Evolutionary conservation across 1,140 invertebrate genomes (phyloP).

Genomic region (Prorops nasuta): DNA sequence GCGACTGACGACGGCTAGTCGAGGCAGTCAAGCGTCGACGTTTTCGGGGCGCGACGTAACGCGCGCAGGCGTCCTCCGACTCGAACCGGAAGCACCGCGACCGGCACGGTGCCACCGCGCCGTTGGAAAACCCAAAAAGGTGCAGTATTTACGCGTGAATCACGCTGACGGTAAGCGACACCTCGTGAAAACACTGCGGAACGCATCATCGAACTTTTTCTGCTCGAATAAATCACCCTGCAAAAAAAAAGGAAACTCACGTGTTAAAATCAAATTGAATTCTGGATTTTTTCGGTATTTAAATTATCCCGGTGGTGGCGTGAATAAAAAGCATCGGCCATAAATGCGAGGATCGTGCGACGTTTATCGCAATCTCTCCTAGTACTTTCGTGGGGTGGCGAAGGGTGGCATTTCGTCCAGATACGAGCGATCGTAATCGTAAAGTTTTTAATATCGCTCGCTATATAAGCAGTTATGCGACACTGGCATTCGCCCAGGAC

Average conservation of each 20-base stretch:
- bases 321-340: too few relatives aligned
- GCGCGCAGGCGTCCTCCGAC: slow-evolving; percentile 29
- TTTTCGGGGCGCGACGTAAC: slow-evolving; percentile 33
- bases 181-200: neutral
- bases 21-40: slow-evolving; percentile 14
- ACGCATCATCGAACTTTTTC: too few relatives aligned
- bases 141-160: slow-evolving; percentile 3
- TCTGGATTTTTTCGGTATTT: too few relatives aligned
- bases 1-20: slow-evolving; percentile 41
- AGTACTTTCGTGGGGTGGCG: too few relatives aligned
- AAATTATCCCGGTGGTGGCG: too few relatives aligned
- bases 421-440: too few relatives aligned
- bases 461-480: neutral
- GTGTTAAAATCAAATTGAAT: too few relatives aligned
- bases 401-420: too few relatives aligned
- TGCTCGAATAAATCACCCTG: too few relatives aligned
- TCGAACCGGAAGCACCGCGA: slow-evolving; percentile 6
- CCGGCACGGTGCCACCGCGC: neutral
- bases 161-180: neutral
- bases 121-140: slow-evolving; percentile 15
- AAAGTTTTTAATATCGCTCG: neutral
- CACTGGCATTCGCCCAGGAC: neutral
- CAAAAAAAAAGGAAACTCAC: too few relatives aligned
- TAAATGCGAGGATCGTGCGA: too few relatives aligned
- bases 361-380: too few relatives aligned